phyloP scores from a whole-genome alignment of 2,888 invertebrate genomes.

The Troglohyphantes excavatus region DNA sequence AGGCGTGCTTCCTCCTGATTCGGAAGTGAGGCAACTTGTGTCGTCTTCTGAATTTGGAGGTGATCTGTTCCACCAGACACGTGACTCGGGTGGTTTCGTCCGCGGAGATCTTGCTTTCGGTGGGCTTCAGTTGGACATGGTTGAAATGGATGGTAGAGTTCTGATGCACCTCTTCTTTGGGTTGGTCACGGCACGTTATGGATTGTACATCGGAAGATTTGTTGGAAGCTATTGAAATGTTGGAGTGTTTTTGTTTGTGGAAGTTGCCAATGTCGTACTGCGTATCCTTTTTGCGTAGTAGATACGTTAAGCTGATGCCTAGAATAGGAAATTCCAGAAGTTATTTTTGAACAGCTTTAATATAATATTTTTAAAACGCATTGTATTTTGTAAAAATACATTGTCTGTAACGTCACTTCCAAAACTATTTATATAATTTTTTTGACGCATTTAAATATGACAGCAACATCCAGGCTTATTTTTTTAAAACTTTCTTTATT shows the following conservation, averaged over 20 bases:
- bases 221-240: slow-evolving; percentile 33
- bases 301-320: slow-evolving; percentile 62
- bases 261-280: slow-evolving; percentile 22
- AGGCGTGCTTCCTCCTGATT: slow-evolving; percentile 22
- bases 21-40: slow-evolving; percentile 40
- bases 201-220: slow-evolving; percentile 15
- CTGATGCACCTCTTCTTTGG: slow-evolving; percentile 16
- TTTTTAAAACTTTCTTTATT: too few species aligned
- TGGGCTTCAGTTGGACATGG: slow-evolving; percentile 20
- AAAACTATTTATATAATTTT: too few species aligned
- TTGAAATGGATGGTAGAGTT: slow-evolving; percentile 42
- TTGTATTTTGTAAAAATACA: too few species aligned
- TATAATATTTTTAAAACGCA: too few species aligned
- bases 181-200: neutral
- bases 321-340: neutral
- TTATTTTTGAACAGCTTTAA: neutral
- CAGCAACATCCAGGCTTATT: too few species aligned
- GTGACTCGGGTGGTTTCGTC: neutral
- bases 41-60: slow-evolving; percentile 49
- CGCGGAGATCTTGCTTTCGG: neutral
- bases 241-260: slow-evolving; percentile 48
- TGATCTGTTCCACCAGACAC: slow-evolving; percentile 43
- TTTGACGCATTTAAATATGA: too few species aligned
- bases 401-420: too few species aligned
- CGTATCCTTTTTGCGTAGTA: slow-evolving; percentile 46